Conservation (phyloP, 2,797 vertebrate species). For the Girardinus metallicus region DNA sequence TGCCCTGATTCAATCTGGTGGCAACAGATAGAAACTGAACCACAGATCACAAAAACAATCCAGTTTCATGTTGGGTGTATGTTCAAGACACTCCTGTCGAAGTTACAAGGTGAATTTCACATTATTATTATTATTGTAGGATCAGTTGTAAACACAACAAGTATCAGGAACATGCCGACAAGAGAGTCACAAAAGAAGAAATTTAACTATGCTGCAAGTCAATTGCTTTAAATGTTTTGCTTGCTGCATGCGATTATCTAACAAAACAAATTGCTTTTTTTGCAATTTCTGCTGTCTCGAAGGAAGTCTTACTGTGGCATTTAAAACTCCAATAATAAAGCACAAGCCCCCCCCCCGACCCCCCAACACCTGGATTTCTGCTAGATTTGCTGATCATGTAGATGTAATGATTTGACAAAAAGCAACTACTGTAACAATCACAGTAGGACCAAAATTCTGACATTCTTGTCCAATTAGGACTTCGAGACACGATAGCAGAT, state of each 20-base stretch:
- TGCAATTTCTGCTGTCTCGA: background rate
- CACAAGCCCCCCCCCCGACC: background rate
- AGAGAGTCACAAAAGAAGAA: background rate
- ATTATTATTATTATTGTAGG: background rate
- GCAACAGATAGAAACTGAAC: background rate
- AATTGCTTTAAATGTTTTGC: background rate
- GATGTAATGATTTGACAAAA: slow-evolving; percentile 6
- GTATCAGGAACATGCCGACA: background rate
- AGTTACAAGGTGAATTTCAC: background rate
- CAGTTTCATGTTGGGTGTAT: background rate
- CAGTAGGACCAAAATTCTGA: background rate
- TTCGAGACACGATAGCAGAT: slow-evolving; percentile 9
- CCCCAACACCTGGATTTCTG: background rate
- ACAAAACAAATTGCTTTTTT: background rate
- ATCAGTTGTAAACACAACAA: background rate
- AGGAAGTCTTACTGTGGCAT: background rate
- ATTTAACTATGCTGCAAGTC: background rate
- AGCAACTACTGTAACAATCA: slow-evolving; percentile 4
- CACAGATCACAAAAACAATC: background rate
- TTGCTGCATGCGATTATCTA: background rate
- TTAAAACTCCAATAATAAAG: background rate
- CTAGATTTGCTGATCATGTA: slow-evolving; percentile 14
- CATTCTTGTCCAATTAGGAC: slow-evolving; percentile 4
- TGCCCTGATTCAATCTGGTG: background rate
- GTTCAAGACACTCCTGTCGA: background rate